A percentile compares a stretch with the other conserved stretches of the same genome.
phyloP scores from a whole-genome alignment of 2,113 vertebrate genomes.

The Gorilla gorilla region DNA sequence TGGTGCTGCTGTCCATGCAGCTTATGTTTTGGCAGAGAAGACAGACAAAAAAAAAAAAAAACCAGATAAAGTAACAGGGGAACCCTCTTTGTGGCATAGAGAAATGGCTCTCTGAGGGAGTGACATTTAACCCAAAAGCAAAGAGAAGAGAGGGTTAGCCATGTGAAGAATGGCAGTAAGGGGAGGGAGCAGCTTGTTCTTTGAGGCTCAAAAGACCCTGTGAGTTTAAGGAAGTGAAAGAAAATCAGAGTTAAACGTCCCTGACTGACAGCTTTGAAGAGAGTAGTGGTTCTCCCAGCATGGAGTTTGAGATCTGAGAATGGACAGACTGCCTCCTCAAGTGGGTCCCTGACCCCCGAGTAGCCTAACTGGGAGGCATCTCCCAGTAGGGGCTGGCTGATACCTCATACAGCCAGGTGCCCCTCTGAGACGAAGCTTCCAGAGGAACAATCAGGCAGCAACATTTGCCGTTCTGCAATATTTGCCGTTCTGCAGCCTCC shows the following conservation, averaged over 20 bases:
- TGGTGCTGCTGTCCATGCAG: background rate
- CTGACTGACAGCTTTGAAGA: no score
- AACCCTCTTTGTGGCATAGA: background rate
- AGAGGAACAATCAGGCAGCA: no score
- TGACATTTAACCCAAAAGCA: background rate
- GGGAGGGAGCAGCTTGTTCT: background rate
- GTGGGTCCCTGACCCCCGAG: no score
- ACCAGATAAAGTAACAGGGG: background rate
- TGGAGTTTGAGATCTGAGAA: no score
- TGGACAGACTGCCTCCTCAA: no score
- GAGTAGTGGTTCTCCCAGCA: no score
- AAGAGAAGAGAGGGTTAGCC: background rate
- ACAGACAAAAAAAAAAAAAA: background rate
- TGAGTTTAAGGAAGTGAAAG: background rate
- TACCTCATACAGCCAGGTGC: no score
- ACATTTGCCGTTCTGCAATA: no score
- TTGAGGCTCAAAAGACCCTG: background rate
- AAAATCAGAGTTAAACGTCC: background rate
- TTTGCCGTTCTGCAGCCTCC: no score
- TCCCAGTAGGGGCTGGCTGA: no score
- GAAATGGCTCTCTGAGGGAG: background rate
- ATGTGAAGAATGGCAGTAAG: background rate
- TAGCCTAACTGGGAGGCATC: no score
- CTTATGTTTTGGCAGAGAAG: background rate
- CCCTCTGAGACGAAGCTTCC: no score